Percentiles rank a stretch among this genome's conserved stretches.
phyloP scores from a whole-genome alignment of 1,140 invertebrate genomes.

The Marisa cornuarietis region DNA sequence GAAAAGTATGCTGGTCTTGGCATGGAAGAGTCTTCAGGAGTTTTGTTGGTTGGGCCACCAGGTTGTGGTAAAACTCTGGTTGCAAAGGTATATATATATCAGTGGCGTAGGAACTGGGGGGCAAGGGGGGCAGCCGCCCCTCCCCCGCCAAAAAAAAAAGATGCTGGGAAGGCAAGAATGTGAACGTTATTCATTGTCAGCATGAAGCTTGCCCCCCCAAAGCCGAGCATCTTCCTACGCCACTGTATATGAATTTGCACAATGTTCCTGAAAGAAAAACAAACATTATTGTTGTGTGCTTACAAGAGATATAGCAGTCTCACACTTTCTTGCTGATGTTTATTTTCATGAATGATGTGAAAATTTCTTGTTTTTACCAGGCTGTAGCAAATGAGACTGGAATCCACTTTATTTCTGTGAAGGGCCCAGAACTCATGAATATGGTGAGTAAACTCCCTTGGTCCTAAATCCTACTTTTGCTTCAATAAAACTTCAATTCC shows the following conservation, averaged over 20 bases:
- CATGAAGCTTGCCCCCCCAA: too few species aligned
- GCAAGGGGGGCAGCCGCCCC: too few species aligned
- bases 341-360: background rate
- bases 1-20: conserved; percentile 79
- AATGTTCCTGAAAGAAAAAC: too few species aligned
- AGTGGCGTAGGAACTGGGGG: too few species aligned
- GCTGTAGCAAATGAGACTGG: conserved; percentile 96
- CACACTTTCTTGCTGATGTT: background rate
- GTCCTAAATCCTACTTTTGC: too few species aligned
- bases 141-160: too few species aligned
- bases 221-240: too few species aligned
- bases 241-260: too few species aligned
- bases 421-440: conserved; percentile 94
- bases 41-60: conserved; percentile 94
- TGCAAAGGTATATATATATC: conserved; percentile 75
- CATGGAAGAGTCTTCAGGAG: conserved; percentile 81
- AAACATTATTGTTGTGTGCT: background rate
- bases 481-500: too few species aligned
- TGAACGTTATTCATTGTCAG: too few species aligned
- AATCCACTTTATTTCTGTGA: conserved; percentile 96
- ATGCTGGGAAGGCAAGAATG: too few species aligned
- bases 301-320: too few species aligned
- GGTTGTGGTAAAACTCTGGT: conserved; percentile 90
- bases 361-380: conserved; percentile 56
- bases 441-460: conserved; percentile 74